Percentiles rank a stretch among this genome's conserved stretches.
Evolutionary conservation across 2,113 vertebrate species (phyloP).

Genomic region (Myiopsitta monachus): DNA sequence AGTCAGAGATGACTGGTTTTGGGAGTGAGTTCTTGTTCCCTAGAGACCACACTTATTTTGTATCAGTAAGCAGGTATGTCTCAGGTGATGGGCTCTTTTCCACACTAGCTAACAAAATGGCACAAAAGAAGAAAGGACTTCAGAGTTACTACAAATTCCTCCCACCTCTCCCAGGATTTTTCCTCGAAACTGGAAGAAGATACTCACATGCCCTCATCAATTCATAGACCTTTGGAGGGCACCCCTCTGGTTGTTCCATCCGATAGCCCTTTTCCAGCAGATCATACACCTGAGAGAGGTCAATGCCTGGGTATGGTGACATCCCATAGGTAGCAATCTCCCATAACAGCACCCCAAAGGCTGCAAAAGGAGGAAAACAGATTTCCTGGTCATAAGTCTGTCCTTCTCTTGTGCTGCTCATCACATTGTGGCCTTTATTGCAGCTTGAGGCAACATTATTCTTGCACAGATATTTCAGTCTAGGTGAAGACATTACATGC

Average conservation of each 20-base stretch:
- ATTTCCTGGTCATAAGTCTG: background rate
- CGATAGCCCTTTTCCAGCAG: constrained; percentile 97
- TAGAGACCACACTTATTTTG: background rate
- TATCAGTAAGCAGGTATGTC: background rate
- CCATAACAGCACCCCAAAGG: constrained; percentile 96
- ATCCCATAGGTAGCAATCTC: constrained; percentile 99
- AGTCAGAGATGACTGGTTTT: background rate
- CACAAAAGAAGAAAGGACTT: background rate
- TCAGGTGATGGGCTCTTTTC: background rate
- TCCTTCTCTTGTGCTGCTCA: background rate
- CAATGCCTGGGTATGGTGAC: constrained; percentile 98
- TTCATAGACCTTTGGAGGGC: constrained; percentile 96
- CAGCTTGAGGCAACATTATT: background rate
- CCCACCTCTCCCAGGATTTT: background rate
- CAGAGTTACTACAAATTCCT: background rate
- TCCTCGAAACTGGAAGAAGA: background rate
- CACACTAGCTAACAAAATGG: background rate
- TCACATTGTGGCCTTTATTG: background rate
- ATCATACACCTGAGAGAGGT: constrained; percentile 98
- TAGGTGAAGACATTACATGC: background rate
- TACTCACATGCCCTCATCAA: constrained; percentile 99
- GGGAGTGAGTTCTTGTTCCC: background rate
- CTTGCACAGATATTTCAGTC: background rate
- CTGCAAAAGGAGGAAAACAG: constrained; percentile 67
- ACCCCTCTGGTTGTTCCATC: constrained; percentile 98